Evolutionary conservation across 2,113 vertebrate genomes (phyloP), one percentile per base, ranked within the genome.

Genomic region (Megaptera novaeangliae): DNA sequence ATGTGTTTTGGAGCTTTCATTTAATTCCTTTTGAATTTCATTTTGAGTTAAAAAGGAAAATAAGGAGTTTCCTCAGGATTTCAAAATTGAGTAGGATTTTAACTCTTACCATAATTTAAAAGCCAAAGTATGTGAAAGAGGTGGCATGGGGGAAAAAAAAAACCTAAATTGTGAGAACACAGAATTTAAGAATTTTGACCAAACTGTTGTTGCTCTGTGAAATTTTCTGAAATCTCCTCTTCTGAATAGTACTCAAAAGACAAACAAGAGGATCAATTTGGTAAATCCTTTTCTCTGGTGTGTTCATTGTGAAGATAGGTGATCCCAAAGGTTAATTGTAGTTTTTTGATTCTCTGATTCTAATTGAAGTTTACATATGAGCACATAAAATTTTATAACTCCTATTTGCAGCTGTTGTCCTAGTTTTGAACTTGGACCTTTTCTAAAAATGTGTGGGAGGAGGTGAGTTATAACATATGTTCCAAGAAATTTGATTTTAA

Each of bases 311-410:
- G 69, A 94, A 41, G 13, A 85, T 36, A 27, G 41, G 44, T 84
- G 6, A 75, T 34, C 25, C 74, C n/a, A 63, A 25, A 75, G 6
- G 7, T 80, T 88, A 77, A 74, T 8, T 90, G 15, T 8, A 34
- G 34, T 34, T 78, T 91, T 96, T 25, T 66, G 18, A 46, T 85
- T 90, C 5, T 91, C 34, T 94, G 44, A 85, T 86, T 95, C 95
- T 68, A 90, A 78, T n/a, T 44, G 25, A 66, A 31, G 2, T 36
- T 2, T 89, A n/a, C 23, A 14, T 52, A 91, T 17, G 3, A 97
- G 17, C 31, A 63, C 4, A 83, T 36, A 11, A 75, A 21, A 46
- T 46, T 91, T 91, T 55, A 25, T 72, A 88, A 88, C 9, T 39
- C 27, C 2, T 39, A 63, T 75, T 66, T 77, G 7, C 5, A 63